Evolutionary conservation across 2,797 vertebrate genomes (phyloP).

Genomic region (Rhodeus uyekii): DNA sequence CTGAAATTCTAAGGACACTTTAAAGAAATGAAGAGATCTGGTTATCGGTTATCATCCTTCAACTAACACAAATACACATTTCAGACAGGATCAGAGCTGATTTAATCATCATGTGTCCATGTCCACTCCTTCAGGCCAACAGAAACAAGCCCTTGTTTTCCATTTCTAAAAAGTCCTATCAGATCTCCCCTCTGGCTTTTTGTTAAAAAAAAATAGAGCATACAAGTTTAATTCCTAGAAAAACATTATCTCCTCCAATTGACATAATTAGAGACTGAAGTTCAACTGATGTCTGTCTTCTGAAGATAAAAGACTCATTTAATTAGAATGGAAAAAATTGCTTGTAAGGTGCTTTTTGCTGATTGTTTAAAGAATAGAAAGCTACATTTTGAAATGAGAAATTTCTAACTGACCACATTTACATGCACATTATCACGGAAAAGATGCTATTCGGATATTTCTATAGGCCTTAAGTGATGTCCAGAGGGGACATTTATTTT

Average conservation of each 20-base stretch:
- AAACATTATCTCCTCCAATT: slow-evolving; percentile 2
- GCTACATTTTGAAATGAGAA: neutral
- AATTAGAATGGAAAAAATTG: neutral
- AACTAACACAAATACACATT: neutral
- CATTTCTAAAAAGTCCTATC: neutral
- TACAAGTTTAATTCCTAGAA: neutral
- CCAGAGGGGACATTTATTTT: neutral
- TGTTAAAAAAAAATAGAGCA: slow-evolving; percentile 21
- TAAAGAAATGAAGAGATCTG: neutral
- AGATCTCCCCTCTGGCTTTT: neutral
- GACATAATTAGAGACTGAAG: slow-evolving; percentile 12
- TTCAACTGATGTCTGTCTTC: neutral
- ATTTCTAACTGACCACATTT: neutral
- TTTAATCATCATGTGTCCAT: neutral
- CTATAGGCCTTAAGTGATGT: neutral
- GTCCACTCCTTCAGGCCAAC: neutral
- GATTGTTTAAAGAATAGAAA: slow-evolving; percentile 10
- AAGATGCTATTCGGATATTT: neutral
- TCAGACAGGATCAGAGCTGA: neutral
- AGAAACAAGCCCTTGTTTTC: slow-evolving; percentile 5
- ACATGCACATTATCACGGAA: neutral
- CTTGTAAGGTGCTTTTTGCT: slow-evolving; percentile 23
- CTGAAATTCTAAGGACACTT: slow-evolving; percentile 50
- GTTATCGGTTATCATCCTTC: neutral
- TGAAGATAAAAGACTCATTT: slow-evolving; percentile 11